Percentiles rank a stretch among this genome's conserved stretches.
phyloP scores from a whole-genome alignment of 2,888 invertebrate species.

The Hirtodrosophila cameraria region DNA sequence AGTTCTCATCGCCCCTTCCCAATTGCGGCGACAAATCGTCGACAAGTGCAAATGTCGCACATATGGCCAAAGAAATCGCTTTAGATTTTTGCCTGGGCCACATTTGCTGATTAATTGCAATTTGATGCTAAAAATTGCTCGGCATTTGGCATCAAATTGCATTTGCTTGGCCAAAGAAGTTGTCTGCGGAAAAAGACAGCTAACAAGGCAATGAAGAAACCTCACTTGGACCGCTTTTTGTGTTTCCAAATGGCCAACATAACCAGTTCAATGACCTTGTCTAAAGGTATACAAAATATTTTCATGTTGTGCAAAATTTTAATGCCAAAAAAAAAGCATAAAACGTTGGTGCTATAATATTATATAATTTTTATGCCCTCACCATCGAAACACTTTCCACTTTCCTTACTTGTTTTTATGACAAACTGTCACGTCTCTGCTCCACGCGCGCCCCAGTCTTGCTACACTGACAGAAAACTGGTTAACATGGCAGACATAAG shows the following conservation, averaged over 20 bases:
- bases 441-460: neutral
- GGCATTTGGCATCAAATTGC: conserved; percentile 39
- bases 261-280: conserved; percentile 40
- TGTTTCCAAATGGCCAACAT: neutral
- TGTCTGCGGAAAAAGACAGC: conserved; percentile 23
- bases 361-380: conserved; percentile 55
- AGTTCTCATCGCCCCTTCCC: conserved; percentile 28
- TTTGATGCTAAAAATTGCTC: conserved; percentile 75
- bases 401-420: conserved; percentile 32
- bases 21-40: conserved; percentile 69
- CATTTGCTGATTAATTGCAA: conserved; percentile 69
- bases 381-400: conserved; percentile 5
- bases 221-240: neutral
- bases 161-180: conserved; percentile 14
- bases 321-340: conserved; percentile 33
- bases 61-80: conserved; percentile 37
- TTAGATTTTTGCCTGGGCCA: conserved; percentile 35
- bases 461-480: conserved; percentile 21
- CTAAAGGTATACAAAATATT: conserved; percentile 8
- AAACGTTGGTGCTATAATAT: conserved; percentile 47
- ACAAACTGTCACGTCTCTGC: conserved; percentile 45
- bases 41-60: conserved; percentile 71
- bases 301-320: conserved; percentile 5
- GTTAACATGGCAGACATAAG: too few relatives aligned
- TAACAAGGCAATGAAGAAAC: conserved; percentile 13